Percentiles rank a stretch among this genome's conserved stretches.
Conservation (phyloP, 1,140 invertebrate genomes). For the Panulirus ornatus region DNA sequence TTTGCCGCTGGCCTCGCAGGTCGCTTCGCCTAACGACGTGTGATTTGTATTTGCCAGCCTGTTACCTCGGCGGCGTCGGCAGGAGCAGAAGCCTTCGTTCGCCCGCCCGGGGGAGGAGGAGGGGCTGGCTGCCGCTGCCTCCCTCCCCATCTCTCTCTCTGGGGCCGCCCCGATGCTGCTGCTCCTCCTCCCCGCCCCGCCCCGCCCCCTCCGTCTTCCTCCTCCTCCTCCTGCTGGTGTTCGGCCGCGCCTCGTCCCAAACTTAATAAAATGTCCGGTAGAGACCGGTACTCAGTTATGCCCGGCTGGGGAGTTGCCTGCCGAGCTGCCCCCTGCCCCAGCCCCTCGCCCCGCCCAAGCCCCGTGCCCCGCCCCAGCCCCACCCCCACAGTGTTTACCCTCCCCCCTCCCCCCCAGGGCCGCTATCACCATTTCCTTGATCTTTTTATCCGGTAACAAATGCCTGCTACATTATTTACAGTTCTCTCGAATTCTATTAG, state of each 20-base stretch:
- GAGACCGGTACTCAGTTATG: conserved; percentile 48
- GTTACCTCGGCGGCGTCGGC: conserved; percentile 52
- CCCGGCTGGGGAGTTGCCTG: conserved; percentile 64
- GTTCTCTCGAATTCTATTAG: conserved; percentile 73
- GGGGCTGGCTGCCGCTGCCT: too few relatives aligned
- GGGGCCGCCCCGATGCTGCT: not conserved
- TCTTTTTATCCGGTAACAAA: conserved; percentile 74
- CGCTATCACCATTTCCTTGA: conserved; percentile 73
- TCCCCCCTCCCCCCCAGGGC: too few relatives aligned
- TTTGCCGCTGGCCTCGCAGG: conserved; percentile 67
- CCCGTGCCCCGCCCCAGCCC: too few relatives aligned
- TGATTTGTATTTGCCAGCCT: conserved; percentile 70
- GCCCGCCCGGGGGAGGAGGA: not conserved
- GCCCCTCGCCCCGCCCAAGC: too few relatives aligned
- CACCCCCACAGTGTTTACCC: too few relatives aligned
- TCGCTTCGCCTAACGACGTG: conserved; percentile 71
- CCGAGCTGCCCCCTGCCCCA: too few relatives aligned
- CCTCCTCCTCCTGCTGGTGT: not conserved
- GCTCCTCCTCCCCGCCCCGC: conserved; percentile 28
- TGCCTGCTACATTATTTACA: conserved; percentile 74
- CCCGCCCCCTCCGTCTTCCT: conserved; percentile 14
- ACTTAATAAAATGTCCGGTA: conserved; percentile 72
- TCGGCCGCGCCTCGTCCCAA: conserved; percentile 47
- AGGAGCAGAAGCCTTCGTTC: conserved; percentile 38
- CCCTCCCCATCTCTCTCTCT: conserved; percentile 11